Conservation (phyloP, 2,797 vertebrate genomes). For the Todus mexicanus region DNA sequence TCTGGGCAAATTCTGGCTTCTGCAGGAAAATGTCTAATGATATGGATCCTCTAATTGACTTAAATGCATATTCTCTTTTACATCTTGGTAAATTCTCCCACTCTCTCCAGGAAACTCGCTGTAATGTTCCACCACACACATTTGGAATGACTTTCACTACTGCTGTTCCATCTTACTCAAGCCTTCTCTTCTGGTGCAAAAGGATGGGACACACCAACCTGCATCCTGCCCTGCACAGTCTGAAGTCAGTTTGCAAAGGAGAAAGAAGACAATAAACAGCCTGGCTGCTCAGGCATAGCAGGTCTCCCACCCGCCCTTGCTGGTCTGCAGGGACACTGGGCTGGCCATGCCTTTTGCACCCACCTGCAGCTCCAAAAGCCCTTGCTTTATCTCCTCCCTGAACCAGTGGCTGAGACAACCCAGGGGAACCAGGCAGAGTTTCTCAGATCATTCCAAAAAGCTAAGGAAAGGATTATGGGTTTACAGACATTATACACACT, state of each 20-base stretch:
- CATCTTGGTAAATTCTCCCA: not conserved
- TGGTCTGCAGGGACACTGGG: not conserved
- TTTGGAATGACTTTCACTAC: not conserved
- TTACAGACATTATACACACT: constrained; percentile 38
- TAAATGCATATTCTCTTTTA: not conserved
- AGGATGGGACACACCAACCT: not conserved
- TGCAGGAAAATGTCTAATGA: not conserved
- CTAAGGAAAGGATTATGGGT: constrained; percentile 20
- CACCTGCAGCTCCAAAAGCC: not conserved
- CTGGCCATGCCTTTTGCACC: accelerated
- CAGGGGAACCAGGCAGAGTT: not conserved
- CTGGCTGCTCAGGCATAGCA: not conserved
- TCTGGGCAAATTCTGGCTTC: not conserved
- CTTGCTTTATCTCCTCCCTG: not conserved
- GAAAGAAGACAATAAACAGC: not conserved
- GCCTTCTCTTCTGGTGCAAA: not conserved
- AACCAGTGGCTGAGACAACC: not conserved
- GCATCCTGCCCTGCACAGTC: not conserved
- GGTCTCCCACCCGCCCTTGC: too few species aligned
- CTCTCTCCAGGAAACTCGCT: not conserved
- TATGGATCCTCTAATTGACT: not conserved
- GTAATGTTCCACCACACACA: not conserved
- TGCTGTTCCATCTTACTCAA: not conserved
- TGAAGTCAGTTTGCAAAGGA: not conserved
- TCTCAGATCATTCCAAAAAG: not conserved